A percentile compares a stretch with the other conserved stretches of the same genome.
phyloP scores from a whole-genome alignment of 2,888 invertebrate genomes.

The Luffia ferchaultella region DNA sequence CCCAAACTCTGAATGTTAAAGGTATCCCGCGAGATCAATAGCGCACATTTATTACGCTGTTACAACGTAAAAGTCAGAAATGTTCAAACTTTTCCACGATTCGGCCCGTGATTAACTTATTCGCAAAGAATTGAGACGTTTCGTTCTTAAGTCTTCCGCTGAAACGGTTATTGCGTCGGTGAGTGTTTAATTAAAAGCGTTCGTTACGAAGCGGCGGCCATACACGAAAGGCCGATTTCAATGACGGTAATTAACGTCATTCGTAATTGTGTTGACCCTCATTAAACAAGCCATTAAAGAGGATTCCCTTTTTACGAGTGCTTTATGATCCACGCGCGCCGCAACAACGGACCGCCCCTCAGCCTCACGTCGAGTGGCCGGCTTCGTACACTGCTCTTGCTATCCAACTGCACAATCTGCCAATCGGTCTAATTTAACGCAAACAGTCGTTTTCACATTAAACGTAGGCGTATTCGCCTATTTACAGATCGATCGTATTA shows the following conservation, averaged over 20 bases:
- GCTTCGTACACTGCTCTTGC: too few relatives aligned
- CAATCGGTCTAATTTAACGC: too few relatives aligned
- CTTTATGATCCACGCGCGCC: conserved; percentile 24
- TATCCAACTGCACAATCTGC: too few relatives aligned
- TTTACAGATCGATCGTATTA: too few relatives aligned
- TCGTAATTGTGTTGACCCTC: conserved; percentile 34
- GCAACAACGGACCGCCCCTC: background rate
- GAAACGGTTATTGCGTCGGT: background rate
- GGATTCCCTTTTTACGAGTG: conserved; percentile 26
- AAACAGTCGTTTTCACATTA: too few relatives aligned
- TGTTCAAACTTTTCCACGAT: background rate
- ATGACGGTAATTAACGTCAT: conserved; percentile 31
- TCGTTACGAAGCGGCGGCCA: background rate
- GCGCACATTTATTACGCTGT: background rate
- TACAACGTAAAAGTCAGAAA: background rate
- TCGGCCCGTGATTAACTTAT: background rate
- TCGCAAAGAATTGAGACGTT: background rate
- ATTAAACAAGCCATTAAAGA: conserved; percentile 25
- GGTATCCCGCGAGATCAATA: background rate
- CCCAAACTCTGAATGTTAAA: background rate
- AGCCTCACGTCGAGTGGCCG: background rate
- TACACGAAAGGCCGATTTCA: conserved; percentile 1
- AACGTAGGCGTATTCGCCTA: too few relatives aligned
- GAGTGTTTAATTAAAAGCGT: background rate
- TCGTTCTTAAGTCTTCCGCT: background rate